Base-by-base conservation (phyloP, 2,797 vertebrate genomes). In the Hemibagrus guttatus region DNA sequence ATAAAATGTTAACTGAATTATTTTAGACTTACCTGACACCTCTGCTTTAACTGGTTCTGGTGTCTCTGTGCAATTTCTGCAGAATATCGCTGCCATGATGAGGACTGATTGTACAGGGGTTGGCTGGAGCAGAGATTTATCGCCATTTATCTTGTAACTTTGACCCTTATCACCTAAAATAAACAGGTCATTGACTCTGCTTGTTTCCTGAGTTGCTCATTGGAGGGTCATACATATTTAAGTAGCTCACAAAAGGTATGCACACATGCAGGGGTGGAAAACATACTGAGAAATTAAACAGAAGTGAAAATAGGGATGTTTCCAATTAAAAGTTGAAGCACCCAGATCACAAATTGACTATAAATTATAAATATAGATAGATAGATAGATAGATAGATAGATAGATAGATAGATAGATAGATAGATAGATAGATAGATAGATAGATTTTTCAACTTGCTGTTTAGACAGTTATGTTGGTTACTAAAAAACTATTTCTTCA, bases 41-140 rank as follows among this genome's bases (percentile, higher is more conserved):
- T 95, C 93, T 14, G 95, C 94, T 85, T 91, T 92, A 0, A 28
- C 17, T 0, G 93, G 92, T 85, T 95, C 93, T 0, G 93, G 93
- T 0, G 85, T 92, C 91, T 96, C 95, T 12, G 63, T 59, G 28
- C 89, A 69, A 85, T 88, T 90, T 59, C 84, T 84, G 56, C 81
- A 90, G 61, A 90, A 89, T 26, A 87, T 80, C 4, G 88, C 83
- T 28, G 88, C 71, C 83, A 91, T 89, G 66, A 78, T 66, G 49
- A 26, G 63, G 11, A 7, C 14, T 66, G 28, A 28, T 80, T 35
- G 46, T 35, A 71, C 79, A 56, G 75, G 78, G 61, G 28, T 6
- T 54, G 69, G 52, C 84, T 17, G 46, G 80, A 49, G 13, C n/a
- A 26, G 7, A 66, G 19, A 35, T 66, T 39, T 75, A 21, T 39